Conservation (phyloP, 2,797 vertebrate genomes). For the Epinephelus malabaricus region DNA sequence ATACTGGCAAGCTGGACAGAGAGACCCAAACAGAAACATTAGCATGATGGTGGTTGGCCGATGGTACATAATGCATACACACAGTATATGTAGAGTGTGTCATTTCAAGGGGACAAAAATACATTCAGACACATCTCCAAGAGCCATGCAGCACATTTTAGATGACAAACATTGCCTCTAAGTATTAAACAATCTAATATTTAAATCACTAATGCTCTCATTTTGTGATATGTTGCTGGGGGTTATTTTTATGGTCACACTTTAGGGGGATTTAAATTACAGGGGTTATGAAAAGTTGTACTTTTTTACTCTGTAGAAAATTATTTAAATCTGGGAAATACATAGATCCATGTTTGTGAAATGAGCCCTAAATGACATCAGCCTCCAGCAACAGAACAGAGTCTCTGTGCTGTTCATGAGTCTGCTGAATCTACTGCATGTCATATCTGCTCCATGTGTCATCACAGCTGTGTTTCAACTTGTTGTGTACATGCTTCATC, state of each 20-base stretch:
- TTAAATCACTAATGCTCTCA: neutral
- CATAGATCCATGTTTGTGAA: neutral
- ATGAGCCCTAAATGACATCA: neutral
- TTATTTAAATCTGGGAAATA: neutral
- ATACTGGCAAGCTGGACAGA: slow-evolving; percentile 88
- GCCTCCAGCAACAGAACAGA: neutral
- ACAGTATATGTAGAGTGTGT: neutral
- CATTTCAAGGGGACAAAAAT: neutral
- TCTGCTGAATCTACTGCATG: neutral
- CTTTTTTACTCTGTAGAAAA: neutral
- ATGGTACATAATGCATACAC: no score
- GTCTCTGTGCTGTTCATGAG: neutral
- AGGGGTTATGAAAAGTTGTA: neutral
- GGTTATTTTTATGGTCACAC: neutral
- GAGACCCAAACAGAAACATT: slow-evolving; percentile 16
- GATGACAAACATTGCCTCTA: neutral
- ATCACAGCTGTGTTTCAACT: neutral
- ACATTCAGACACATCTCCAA: neutral
- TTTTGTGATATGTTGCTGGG: neutral
- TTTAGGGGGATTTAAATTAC: neutral
- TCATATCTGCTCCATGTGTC: neutral
- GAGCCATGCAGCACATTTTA: neutral
- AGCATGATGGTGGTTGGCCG: neutral
- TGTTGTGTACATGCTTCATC: neutral
- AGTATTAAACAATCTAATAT: no score